Conservation (phyloP, 1,140 invertebrate genomes). For the Limonius californicus region DNA sequence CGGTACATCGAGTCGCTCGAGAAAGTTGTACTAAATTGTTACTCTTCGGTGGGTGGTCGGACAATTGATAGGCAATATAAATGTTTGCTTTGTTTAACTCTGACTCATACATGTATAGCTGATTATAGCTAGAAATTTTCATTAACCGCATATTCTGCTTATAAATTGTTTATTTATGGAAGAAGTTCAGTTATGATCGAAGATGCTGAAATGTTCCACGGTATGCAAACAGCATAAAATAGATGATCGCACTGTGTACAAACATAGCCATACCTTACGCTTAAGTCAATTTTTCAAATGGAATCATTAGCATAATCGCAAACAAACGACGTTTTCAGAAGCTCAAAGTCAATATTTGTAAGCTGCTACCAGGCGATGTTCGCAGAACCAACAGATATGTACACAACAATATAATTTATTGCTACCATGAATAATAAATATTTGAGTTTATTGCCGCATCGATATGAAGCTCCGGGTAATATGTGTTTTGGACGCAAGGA, state of each 20-base stretch:
- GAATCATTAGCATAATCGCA: conserved; percentile 24
- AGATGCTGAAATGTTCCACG: too few species aligned
- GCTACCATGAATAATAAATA: conserved; percentile 8
- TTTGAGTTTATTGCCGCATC: not conserved
- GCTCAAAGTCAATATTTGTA: conserved; percentile 22
- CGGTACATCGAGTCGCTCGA: not conserved
- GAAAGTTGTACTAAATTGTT: not conserved
- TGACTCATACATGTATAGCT: too few species aligned
- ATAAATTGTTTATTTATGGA: too few species aligned
- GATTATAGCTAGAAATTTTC: too few species aligned
- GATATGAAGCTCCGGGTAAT: too few species aligned
- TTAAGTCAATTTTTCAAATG: conserved; percentile 23
- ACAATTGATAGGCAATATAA: not conserved
- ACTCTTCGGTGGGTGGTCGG: not conserved
- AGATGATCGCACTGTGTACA: too few species aligned
- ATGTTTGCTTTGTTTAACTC: not conserved
- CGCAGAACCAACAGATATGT: not conserved
- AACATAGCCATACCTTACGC: too few species aligned
- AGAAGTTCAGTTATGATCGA: too few species aligned
- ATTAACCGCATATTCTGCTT: too few species aligned
- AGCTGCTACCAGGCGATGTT: conserved; percentile 5
- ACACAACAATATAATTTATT: conserved; percentile 18
- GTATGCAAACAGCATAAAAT: too few species aligned
- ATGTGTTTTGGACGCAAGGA: too few species aligned
- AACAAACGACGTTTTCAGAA: not conserved